These are phyloP conservation scores for Cebuella pygmaea DNA, from an alignment of 2,797 vertebrate genomes.

Conservation along the genomic window DNA sequence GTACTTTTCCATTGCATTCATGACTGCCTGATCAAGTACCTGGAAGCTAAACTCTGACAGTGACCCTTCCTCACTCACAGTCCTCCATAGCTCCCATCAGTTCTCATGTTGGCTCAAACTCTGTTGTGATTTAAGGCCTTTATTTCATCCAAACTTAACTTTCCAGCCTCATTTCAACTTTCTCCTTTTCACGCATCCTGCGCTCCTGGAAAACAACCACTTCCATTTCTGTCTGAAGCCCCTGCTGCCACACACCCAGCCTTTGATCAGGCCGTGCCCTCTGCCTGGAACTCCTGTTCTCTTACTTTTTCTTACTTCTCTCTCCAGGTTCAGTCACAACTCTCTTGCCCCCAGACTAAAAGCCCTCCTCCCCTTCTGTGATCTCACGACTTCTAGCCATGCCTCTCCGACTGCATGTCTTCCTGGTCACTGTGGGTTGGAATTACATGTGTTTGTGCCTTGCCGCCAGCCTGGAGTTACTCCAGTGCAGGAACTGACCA, in stretches of 20 bases:
- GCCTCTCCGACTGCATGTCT: not conserved
- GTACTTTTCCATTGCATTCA: not conserved
- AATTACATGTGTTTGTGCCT: not conserved
- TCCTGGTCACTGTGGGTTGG: not conserved
- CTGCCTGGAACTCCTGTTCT: not conserved
- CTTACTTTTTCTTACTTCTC: not conserved
- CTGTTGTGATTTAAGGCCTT: not conserved
- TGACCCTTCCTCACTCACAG: not conserved
- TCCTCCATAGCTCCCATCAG: accelerated
- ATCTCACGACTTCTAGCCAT: too few species aligned
- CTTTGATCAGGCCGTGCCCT: not conserved
- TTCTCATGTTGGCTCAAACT: not conserved
- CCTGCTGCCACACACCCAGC: accelerated
- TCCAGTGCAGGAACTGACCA: not conserved
- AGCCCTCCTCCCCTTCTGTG: not conserved
- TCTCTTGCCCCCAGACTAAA: not conserved
- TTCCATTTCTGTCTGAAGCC: not conserved
- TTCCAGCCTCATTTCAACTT: not conserved
- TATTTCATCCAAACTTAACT: not conserved
- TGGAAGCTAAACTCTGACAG: not conserved
- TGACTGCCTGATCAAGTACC: not conserved
- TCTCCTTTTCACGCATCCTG: not conserved
- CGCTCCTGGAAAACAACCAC: not conserved
- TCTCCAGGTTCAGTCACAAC: not conserved
- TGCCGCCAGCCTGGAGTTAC: not conserved